Conservation (phyloP, 2,113 vertebrate species). For the Proteles cristata region DNA sequence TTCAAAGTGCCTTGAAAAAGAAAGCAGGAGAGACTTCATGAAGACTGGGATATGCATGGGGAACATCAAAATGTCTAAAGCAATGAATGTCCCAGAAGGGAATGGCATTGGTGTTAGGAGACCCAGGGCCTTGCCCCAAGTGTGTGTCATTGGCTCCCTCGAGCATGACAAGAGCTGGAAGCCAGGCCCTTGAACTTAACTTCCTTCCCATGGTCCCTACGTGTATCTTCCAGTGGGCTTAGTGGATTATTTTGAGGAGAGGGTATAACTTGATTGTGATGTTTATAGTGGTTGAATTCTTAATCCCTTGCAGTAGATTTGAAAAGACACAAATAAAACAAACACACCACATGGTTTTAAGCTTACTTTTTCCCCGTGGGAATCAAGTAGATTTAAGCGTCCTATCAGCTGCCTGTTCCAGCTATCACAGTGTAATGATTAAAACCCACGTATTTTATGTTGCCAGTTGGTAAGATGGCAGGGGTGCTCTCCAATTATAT, state of each 20-base stretch:
- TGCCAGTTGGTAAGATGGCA: conserved; percentile 67
- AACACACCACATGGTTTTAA: conserved; percentile 56
- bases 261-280: background rate
- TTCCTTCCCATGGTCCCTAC: background rate
- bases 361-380: background rate
- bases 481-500: conserved; percentile 57
- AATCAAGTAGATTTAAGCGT: conserved; percentile 57
- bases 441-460: conserved; percentile 63
- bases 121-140: background rate
- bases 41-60: background rate
- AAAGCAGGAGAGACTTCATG: background rate
- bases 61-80: background rate
- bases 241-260: conserved; percentile 58
- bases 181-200: background rate
- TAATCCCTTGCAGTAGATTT: conserved; percentile 48
- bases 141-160: background rate
- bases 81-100: background rate
- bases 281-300: conserved; percentile 51
- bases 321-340: conserved; percentile 67
- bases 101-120: background rate
- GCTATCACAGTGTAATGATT: conserved; percentile 15
- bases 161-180: background rate
- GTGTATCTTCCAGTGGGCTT: conserved; percentile 37
- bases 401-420: conserved; percentile 33
- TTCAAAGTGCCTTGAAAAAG: background rate